These are phyloP conservation scores for Luscinia luscinia DNA, from an alignment of 2,797 vertebrate genomes.

Conservation along the genomic window DNA sequence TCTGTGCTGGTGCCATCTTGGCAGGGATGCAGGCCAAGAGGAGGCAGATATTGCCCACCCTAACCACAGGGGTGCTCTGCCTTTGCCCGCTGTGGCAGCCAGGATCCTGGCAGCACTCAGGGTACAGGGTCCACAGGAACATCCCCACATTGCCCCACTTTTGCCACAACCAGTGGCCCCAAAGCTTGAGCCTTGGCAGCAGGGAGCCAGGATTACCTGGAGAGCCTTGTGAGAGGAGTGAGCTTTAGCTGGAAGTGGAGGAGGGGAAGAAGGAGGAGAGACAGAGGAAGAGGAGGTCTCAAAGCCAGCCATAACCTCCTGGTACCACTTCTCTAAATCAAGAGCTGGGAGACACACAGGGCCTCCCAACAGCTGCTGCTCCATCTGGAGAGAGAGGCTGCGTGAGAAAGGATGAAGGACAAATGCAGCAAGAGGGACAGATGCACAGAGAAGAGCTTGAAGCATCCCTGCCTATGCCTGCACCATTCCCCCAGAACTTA, in stretches of 20 bases:
- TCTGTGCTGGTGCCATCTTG: neutral
- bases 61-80: neutral
- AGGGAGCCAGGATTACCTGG: conserved; percentile 82
- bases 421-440: neutral
- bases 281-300: conserved; percentile 69
- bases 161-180: neutral
- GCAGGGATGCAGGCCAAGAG: neutral
- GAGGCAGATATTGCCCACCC: neutral
- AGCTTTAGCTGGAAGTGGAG: conserved; percentile 86
- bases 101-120: neutral
- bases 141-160: neutral
- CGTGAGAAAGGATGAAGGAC: neutral
- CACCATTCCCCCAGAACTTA: neutral
- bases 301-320: conserved; percentile 87
- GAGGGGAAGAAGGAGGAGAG: conserved; percentile 81
- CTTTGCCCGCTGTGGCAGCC: neutral
- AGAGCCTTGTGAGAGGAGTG: conserved; percentile 80
- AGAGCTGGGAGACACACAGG: conserved; percentile 77
- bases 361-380: conserved; percentile 68
- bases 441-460: neutral
- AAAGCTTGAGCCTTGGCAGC: neutral
- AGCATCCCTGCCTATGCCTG: neutral
- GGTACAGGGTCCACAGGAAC: neutral
- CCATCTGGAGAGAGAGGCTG: conserved; percentile 68
- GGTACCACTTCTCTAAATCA: conserved; percentile 94